phyloP scores from a whole-genome alignment of 2,113 vertebrate genomes.

The Dipodomys merriami region DNA sequence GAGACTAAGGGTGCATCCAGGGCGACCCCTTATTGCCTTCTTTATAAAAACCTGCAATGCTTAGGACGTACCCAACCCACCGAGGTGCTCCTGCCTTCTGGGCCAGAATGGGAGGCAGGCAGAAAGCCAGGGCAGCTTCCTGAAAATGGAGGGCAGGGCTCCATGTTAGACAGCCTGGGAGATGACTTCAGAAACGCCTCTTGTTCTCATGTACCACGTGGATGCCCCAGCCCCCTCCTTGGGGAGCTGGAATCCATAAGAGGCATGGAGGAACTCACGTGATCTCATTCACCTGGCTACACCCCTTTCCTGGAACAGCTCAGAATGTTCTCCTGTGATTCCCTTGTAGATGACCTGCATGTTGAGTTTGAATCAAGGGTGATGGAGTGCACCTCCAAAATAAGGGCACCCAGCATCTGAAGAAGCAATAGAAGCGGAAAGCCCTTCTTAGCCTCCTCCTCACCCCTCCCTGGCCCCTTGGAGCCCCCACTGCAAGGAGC shows the following conservation, averaged over 20 bases:
- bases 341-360: not conserved
- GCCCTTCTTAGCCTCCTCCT: too few species aligned
- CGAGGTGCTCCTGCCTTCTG: too few species aligned
- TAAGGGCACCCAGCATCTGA: not conserved
- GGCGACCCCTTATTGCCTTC: not conserved
- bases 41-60: not conserved
- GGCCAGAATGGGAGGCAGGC: too few species aligned
- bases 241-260: too few species aligned
- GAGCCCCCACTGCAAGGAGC: too few species aligned
- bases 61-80: not conserved
- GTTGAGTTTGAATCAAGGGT: not conserved
- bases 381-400: not conserved
- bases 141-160: not conserved
- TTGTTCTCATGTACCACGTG: too few species aligned
- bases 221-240: too few species aligned
- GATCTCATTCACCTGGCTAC: not conserved
- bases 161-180: not conserved
- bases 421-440: not conserved
- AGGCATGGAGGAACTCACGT: not conserved
- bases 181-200: not conserved
- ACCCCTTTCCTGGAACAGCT: not conserved
- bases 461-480: not conserved
- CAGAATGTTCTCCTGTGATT: not conserved
- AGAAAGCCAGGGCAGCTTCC: not conserved
- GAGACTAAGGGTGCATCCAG: not conserved